phyloP scores from a whole-genome alignment of 2,888 invertebrate genomes.

The Alentia gelatinosa region DNA sequence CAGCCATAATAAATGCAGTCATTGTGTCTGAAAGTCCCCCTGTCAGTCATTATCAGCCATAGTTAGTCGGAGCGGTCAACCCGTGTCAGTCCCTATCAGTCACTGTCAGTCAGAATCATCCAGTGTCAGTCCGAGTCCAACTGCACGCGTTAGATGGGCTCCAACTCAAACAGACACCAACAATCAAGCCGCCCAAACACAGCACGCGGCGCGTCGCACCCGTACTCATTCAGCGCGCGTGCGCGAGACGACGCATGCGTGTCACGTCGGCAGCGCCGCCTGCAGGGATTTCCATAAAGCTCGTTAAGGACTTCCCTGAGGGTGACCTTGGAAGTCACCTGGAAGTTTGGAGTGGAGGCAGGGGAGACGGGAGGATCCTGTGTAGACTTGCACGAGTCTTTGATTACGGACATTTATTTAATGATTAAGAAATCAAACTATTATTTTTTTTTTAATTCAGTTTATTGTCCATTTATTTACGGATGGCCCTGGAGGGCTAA shows the following conservation, averaged over 20 bases:
- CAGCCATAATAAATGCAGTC: too few species aligned
- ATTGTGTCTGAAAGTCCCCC: background rate
- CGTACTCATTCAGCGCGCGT: background rate
- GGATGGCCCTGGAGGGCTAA: too few species aligned
- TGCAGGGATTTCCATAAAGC: conserved; percentile 7
- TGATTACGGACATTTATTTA: too few species aligned
- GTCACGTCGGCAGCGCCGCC: background rate
- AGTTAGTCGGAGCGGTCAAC: too few species aligned
- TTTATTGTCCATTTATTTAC: too few species aligned
- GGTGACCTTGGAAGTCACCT: background rate
- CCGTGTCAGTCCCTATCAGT: background rate
- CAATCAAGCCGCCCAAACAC: background rate
- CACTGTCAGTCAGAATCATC: background rate
- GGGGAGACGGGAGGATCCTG: background rate
- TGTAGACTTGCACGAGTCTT: too few species aligned
- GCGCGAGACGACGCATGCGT: background rate
- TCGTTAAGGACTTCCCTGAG: background rate
- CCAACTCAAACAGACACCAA: background rate
- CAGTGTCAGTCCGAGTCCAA: background rate
- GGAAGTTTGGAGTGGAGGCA: background rate
- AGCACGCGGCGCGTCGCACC: background rate
- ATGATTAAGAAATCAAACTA: too few species aligned
- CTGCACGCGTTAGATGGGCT: background rate
- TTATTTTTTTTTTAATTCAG: too few species aligned
- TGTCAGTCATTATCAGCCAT: background rate